Conservation (phyloP, 2,888 invertebrate genomes). For the Isoperla grammatica region DNA sequence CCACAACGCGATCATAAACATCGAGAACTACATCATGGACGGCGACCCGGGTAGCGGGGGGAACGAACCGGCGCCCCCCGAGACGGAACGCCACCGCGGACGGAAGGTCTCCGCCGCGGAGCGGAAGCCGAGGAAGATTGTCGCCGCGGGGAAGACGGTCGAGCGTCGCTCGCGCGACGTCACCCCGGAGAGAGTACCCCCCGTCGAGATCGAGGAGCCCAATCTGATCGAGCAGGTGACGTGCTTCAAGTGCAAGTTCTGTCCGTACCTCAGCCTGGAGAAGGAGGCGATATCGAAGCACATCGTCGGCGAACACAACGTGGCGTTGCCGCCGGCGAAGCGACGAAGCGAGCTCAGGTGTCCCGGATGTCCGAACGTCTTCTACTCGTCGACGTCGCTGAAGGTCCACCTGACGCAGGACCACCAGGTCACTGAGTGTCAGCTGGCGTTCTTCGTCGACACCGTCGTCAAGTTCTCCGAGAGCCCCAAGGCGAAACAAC, state of each 20-base stretch:
- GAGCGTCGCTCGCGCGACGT: too few relatives aligned
- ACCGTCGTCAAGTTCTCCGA: slow-evolving; percentile 45
- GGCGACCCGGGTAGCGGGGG: too few relatives aligned
- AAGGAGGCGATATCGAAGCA: slow-evolving; percentile 18
- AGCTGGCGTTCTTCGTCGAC: slow-evolving; percentile 54
- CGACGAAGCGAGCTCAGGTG: slow-evolving; percentile 19
- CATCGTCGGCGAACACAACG: slow-evolving; percentile 15
- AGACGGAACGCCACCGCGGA: too few relatives aligned
- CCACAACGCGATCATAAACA: too few relatives aligned
- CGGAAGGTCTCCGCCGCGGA: too few relatives aligned
- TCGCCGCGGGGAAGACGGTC: too few relatives aligned
- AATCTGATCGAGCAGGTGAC: slow-evolving; percentile 20
- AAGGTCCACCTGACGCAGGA: slow-evolving; percentile 60
- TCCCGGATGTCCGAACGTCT: slow-evolving; percentile 25
- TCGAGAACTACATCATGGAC: too few relatives aligned
- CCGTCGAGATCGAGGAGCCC: background rate
- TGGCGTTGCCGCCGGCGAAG: slow-evolving; percentile 1
- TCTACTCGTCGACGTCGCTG: slow-evolving; percentile 46
- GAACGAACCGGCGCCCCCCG: too few relatives aligned
- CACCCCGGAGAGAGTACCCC: background rate
- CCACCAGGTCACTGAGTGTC: slow-evolving; percentile 59
- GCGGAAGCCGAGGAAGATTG: too few relatives aligned
- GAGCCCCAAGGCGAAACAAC: slow-evolving; percentile 46
- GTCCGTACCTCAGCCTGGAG: slow-evolving; percentile 24
- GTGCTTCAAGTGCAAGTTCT: slow-evolving; percentile 26